Evolutionary conservation across 2,888 invertebrate genomes (phyloP), one percentile per base, ranked within the genome.

Genomic region (Yponomeuta malinellus): DNA sequence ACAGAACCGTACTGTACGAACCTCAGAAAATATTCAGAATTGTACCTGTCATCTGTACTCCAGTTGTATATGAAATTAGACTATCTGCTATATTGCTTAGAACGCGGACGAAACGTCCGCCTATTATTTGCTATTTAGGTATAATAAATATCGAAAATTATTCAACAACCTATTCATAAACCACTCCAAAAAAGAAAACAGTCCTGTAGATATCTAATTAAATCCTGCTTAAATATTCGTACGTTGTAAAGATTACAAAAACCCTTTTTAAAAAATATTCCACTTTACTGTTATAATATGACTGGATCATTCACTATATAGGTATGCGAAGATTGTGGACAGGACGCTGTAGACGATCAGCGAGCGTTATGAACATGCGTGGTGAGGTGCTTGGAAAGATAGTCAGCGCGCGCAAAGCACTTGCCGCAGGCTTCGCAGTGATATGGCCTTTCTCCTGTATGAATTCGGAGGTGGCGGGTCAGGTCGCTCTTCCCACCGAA

Each of bases 381-480:
- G 74, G 97, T 97, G 77, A 97, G 94, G 88, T 97, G 97, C 88
- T 97, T 97, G 79, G 97, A 97, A 72, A 97, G 94, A 82, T 97
- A 97, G 85, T 97, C 97, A 71, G 97, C 97, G 70, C 97, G 93
- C 43, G 97, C 97, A 88, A 97, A 97, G 85, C 97, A 97, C 88
- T 97, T 97, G 75, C 97, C 97, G 87, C 97, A 97, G 85, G 97
- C 97, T 87, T 97, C 97, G 90, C 97, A 97, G 85, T 97, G 97
- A 87, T 97, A 97, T 52, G 97, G 97, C 73, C 97, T 93, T 87
- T 97, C 97, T 63, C 97, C 97, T 12, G 97, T 97, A 85, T 97
- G 97, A 75, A 97, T 97, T 75, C 97, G 94, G 74, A 97, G 92
- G 84, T 97, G 97, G 48, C 97, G 95, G 29, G 97, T 97, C 77